These are phyloP conservation scores for Axis porcinus DNA, from an alignment of 2,113 vertebrate species.

Conservation along the genomic window DNA sequence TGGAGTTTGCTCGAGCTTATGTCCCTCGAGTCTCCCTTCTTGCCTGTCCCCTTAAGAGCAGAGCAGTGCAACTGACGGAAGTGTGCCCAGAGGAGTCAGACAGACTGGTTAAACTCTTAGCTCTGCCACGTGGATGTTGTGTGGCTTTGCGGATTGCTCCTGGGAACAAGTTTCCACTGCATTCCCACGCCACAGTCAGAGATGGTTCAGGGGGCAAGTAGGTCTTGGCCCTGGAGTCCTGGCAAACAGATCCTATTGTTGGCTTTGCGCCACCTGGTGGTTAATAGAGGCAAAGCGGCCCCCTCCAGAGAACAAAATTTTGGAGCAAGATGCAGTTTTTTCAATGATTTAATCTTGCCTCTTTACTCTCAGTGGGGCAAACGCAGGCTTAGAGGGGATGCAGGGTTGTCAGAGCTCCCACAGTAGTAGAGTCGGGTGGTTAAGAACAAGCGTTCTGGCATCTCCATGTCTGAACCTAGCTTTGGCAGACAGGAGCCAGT, in stretches of 20 bases:
- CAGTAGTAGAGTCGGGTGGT: neutral
- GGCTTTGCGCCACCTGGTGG: slow-evolving; percentile 46
- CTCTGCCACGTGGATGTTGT: neutral
- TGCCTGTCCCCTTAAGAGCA: neutral
- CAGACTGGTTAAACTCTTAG: neutral
- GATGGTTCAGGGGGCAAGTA: neutral
- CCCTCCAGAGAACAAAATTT: neutral
- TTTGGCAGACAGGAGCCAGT: slow-evolving; percentile 19
- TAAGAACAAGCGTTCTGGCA: slow-evolving; percentile 10
- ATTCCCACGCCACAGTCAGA: slow-evolving; percentile 7
- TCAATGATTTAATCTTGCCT: neutral
- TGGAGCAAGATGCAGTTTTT: neutral
- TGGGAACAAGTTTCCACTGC: neutral
- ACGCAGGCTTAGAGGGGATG: neutral
- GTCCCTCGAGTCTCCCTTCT: rapidly evolving
- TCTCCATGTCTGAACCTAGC: slow-evolving; percentile 39
- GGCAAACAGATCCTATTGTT: rapidly evolving
- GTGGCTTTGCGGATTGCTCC: neutral
- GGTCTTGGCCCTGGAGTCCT: neutral
- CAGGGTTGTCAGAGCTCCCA: neutral
- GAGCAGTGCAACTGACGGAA: neutral
- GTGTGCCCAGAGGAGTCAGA: neutral
- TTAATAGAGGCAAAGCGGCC: neutral
- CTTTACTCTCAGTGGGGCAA: neutral
- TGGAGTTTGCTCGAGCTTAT: neutral